phyloP scores from a whole-genome alignment of 2,113 vertebrate species.

The Pelusios castaneus region DNA sequence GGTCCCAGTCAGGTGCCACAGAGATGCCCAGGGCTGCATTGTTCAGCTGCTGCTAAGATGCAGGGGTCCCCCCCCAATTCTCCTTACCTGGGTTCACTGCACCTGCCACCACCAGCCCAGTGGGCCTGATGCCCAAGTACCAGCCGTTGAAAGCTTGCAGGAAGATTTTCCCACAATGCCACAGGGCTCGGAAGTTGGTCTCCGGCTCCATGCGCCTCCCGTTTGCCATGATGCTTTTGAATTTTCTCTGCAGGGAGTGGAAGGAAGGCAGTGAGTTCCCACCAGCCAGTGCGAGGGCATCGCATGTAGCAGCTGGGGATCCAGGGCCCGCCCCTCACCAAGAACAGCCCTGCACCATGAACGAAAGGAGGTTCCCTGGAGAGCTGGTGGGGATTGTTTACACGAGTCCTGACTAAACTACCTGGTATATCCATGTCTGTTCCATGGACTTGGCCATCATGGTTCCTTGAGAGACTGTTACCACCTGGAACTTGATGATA shows the following conservation, averaged over 20 bases:
- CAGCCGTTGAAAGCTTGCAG: constrained; percentile 48
- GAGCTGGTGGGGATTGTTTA: too few relatives aligned
- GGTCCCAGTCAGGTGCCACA: neutral
- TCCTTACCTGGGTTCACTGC: constrained; percentile 48
- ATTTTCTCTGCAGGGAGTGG: constrained; percentile 38
- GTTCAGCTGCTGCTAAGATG: neutral
- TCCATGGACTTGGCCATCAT: neutral
- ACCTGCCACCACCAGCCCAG: constrained; percentile 46
- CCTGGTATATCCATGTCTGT: neutral
- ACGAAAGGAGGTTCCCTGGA: too few relatives aligned
- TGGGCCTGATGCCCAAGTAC: constrained; percentile 28
- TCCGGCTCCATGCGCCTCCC: constrained; percentile 47
- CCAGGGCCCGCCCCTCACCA: neutral
- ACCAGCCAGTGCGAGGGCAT: neutral
- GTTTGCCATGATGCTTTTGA: constrained; percentile 43
- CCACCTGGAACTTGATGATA: neutral
- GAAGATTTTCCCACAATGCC: constrained; percentile 60
- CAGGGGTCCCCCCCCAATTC: neutral
- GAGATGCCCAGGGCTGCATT: neutral
- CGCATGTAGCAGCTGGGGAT: neutral
- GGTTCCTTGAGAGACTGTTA: neutral
- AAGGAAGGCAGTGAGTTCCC: neutral
- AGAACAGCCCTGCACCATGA: neutral
- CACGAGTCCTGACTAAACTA: neutral
- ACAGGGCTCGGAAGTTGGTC: constrained; percentile 52